Evolutionary conservation across 37 sponge, comb jelly and placozoan genomes (phyloP), one percentile per base, ranked within the genome.

Genomic region (Crambe crambe): DNA sequence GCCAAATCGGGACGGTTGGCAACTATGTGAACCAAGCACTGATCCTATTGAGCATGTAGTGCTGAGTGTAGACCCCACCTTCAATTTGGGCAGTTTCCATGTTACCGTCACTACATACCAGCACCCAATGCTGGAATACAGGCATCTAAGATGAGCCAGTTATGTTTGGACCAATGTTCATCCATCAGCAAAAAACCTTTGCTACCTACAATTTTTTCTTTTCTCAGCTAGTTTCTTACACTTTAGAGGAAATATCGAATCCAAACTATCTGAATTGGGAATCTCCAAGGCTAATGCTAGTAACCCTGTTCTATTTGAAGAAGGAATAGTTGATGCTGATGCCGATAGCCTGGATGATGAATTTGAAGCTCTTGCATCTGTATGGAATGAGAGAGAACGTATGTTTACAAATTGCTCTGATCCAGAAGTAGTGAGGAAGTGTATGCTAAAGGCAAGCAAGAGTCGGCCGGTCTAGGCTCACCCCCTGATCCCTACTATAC

Each of bases 281-380:
- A 74, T 74, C 56, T 54, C 75, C 31, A 74, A 51, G 40, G 18
- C 20, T 56, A 43, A 43, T 74, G 75, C 75, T 51, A 54, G 75
- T 32, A 54, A 74, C 58, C 57, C 75, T 27, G 26, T 34, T 56
- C 56, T 56, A 17, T n/a, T 54, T 56, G 75, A 74, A 54, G 75
- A 74, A 56, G 75, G 75, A 47, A 10, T 54, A 74, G 58, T 74
- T 56, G 75, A 74, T 74, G 75, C 75, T 56, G 75, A 74, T 43
- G 27, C 58, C 31, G 21, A 70, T 35, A 70, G 17, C 40, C 71
- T 70, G 71, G 75, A 74, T 70, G 37, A 29, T n/a, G 65, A 63
- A 63, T 70, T 70, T 70, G 71, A 70, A 70, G 51, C 51, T 41
- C 74, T 73, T 43, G 56, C 26, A 43, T 25, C 43, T 43, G 54